Conservation (phyloP, 2,888 invertebrate species). For the Cantharis lateralis region DNA sequence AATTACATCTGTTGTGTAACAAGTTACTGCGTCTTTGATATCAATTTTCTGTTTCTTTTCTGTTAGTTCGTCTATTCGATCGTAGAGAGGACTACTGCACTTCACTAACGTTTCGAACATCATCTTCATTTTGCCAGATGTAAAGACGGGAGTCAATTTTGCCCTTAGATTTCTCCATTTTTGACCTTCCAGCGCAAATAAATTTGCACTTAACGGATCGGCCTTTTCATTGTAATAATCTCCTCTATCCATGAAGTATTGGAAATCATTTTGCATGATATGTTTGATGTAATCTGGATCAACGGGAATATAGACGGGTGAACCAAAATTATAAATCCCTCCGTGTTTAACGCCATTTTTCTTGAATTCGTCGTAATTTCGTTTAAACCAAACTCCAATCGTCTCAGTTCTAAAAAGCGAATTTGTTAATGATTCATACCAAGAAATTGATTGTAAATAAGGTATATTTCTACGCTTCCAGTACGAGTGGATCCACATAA, state of each 20-base stretch:
- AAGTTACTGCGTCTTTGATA: neutral
- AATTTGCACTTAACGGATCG: no score
- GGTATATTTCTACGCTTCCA: slow-evolving; percentile 21
- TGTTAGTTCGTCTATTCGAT: neutral
- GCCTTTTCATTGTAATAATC: no score
- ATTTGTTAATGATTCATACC: slow-evolving; percentile 17
- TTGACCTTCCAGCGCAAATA: no score
- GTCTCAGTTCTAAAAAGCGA: neutral
- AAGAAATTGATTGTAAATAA: neutral
- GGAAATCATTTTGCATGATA: no score
- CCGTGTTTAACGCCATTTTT: neutral
- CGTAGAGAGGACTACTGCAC: neutral
- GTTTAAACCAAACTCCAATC: neutral
- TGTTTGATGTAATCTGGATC: no score
- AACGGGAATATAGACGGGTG: neutral
- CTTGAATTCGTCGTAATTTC: slow-evolving; percentile 8
- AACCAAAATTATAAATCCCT: neutral
- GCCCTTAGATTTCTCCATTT: no score
- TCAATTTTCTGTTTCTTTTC: neutral
- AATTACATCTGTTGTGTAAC: neutral
- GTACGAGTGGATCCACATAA: slow-evolving; percentile 16
- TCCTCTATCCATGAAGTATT: no score
- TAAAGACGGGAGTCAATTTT: no score
- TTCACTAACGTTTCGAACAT: no score
- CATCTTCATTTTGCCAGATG: no score